Evolutionary conservation across 2,113 vertebrate genomes (phyloP).

Genomic region (Chionomys nivalis): DNA sequence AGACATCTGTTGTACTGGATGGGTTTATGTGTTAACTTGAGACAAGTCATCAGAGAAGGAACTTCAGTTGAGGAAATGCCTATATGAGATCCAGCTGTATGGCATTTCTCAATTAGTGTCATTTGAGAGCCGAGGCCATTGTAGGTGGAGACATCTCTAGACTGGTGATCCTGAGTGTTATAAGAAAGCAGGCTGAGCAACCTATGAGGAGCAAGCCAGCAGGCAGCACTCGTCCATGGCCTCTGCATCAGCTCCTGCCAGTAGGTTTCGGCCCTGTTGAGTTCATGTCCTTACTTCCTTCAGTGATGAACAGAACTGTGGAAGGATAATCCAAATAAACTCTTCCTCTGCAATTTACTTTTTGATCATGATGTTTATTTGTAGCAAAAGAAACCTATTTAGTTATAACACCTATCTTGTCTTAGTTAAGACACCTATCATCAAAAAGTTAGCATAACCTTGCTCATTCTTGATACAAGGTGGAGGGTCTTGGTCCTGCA

Average conservation of each 20-base stretch:
- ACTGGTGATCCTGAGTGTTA: background rate
- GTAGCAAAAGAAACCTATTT: background rate
- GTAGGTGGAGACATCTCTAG: background rate
- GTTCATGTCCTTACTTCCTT: background rate
- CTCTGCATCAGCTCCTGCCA: background rate
- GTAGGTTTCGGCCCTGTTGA: background rate
- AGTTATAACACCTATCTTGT: background rate
- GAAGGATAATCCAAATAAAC: background rate
- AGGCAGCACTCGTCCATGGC: background rate
- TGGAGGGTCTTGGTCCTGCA: too few relatives aligned
- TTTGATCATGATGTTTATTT: background rate
- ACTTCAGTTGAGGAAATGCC: background rate
- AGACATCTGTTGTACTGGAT: background rate
- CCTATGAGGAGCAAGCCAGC: background rate
- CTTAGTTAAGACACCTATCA: background rate
- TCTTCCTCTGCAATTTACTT: background rate
- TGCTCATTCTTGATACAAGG: too few relatives aligned
- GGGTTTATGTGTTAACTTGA: background rate
- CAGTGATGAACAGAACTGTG: background rate
- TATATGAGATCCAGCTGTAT: background rate
- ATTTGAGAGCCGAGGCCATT: background rate
- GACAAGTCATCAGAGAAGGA: background rate
- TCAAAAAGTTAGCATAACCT: background rate
- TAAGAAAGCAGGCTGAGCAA: background rate
- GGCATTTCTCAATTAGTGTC: background rate